Base-by-base conservation (phyloP, 1,140 invertebrate genomes). In the Pectinophora gossypiella region DNA sequence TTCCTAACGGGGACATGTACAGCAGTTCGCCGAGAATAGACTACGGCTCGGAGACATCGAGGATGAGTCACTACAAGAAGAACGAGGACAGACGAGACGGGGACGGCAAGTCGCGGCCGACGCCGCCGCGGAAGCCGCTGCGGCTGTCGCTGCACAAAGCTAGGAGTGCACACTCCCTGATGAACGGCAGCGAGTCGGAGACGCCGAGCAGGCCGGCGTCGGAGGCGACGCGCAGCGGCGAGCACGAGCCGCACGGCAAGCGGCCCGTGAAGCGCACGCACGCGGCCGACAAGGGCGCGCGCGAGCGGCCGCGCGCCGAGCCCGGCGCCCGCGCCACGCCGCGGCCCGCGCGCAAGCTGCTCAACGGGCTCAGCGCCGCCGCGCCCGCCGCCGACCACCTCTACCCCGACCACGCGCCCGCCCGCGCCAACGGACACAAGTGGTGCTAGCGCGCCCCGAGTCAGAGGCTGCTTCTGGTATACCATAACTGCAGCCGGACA, bases 101-200 rank as follows among this genome's bases (percentile, higher is more conserved):
- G 13, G 66, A 89, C 57, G 64, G 71, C 2, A 90, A 79, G 63
- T 88, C 88, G 1, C 84, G 93, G 21, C 94, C 95, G 3, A 92
- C 92, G 13, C 95, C 95, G 3, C 95, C 95, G 13, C 93, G 95
- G 66, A 97, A 97, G 72, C 95, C 95, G 0, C 67, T 96, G 0
- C 87, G 95, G 3, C 76, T 97, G 2, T 96, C 95, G 0, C 77
- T 97, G 0, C 95, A 96, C 69, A 91, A 94, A 59, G 94, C 95
- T 0, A 90, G 92, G 7, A 96, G 95, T 82, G 89, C 95, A 15
- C 95, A 96, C 62, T 95, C 94, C 0, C 90, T 95, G 0, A 92
- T 88, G 35, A 78, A 76, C 52, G 80, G 83, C 0, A 77, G 76
- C 54, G 80, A 84, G 42, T 76, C 76, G 6, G 83, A 84, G 43